These are phyloP conservation scores for Clinocottus analis DNA, from an alignment of 2,113 vertebrate species.

Conservation along the genomic window DNA sequence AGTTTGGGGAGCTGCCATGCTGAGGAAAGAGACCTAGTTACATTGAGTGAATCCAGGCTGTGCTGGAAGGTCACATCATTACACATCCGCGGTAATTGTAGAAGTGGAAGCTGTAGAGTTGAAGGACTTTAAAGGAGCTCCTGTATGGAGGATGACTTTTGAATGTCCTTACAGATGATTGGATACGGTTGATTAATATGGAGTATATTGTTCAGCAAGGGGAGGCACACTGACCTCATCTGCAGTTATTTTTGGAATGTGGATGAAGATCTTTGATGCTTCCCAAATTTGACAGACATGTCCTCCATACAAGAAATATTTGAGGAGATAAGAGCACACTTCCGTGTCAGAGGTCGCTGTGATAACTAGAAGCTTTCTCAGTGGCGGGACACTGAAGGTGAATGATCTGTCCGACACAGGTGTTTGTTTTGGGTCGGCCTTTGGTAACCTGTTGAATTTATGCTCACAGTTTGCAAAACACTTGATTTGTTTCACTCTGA, in stretches of 20 bases:
- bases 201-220: not conserved
- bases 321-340: not conserved
- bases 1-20: not conserved
- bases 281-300: not conserved
- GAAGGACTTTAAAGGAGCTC: not conserved
- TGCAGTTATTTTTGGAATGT: slow-evolving; percentile 6
- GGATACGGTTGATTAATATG: not conserved
- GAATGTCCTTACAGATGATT: not conserved
- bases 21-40: not conserved
- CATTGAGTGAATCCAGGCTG: not conserved
- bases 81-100: not conserved
- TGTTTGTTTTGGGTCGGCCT: not conserved
- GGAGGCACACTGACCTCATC: not conserved
- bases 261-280: not conserved
- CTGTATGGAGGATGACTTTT: not conserved
- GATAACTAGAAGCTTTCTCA: not conserved
- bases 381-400: not conserved
- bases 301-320: not conserved
- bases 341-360: not conserved
- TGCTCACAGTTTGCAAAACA: not conserved
- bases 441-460: not conserved
- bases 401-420: not conserved
- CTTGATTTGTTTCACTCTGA: not conserved
- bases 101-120: not conserved
- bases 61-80: not conserved